Evolutionary conservation across 2,797 vertebrate genomes (phyloP), one percentile per base, ranked within the genome.

Genomic region (Halcyon smyrnensis): DNA sequence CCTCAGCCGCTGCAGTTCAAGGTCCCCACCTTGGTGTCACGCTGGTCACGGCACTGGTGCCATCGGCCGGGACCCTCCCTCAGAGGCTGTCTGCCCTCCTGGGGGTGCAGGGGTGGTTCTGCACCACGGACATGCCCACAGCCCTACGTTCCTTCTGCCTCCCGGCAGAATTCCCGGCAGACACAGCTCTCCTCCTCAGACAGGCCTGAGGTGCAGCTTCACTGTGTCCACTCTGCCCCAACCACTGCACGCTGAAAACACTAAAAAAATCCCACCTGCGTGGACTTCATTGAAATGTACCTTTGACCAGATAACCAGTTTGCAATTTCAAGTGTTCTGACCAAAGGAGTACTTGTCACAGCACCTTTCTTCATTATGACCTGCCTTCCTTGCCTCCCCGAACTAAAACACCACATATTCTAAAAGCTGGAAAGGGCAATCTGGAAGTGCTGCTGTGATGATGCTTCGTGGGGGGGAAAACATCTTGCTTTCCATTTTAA

Each of bases 41-140:
- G 9, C 59, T 50, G 41, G 36, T 41, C n/a, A 41, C 2, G 20
- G 70, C 54, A 34, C 15, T 69, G n/a, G 16, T 37, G 57, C 54
- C 4, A 0, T 17, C 6, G 3, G 24, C 27, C 28, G 12, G 45
- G 25, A n/a, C 45, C 32, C 28, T 43, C 17, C 39, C 74, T 36
- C 18, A 14, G 46, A 13, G 32, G 19, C 59, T 7, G 21, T 16
- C 17, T 45, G 23, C 65, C 54, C 59, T 32, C 24, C 36, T 9
- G 15, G 59, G 45, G 54, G 24, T 12, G 12, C 36, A 41, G 19
- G 21, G 39, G 8, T 43, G 46, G 64, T 37, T 48, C 41, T 56
- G n/a, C 28, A 21, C 15, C 43, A 48, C 63, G 43, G 54, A 10
- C 54, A 18, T 8, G 54, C 23, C 23, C 68, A 37, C 60, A 37